Percentiles rank a stretch among this genome's conserved stretches.
Evolutionary conservation across 2,888 invertebrate species (phyloP).

Genomic region (Xestia xanthographa): DNA sequence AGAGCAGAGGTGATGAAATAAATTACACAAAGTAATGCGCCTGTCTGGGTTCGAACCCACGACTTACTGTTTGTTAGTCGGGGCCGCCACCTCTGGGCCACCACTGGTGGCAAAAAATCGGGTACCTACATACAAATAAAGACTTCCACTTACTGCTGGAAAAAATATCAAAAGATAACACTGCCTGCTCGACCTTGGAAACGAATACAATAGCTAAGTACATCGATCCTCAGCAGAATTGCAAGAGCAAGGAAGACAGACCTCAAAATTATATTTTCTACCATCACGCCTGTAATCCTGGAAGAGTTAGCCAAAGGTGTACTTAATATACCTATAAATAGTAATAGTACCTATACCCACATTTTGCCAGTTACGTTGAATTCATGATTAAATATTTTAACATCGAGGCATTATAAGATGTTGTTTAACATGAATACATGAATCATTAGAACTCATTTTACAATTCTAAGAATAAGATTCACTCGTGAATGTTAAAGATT

Average conservation of each 20-base stretch:
- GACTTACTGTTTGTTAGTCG: too few species aligned
- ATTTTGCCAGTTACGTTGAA: not conserved
- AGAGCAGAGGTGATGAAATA: too few species aligned
- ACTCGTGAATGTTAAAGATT: constrained; percentile 21
- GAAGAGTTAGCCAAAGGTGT: not conserved
- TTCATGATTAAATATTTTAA: not conserved
- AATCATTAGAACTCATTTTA: constrained; percentile 15
- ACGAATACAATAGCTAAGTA: not conserved
- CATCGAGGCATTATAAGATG: not conserved
- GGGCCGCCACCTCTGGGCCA: too few species aligned
- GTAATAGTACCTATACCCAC: not conserved
- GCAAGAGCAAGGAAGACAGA: not conserved
- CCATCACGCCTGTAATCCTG: not conserved
- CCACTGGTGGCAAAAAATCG: too few species aligned
- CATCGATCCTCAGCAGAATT: not conserved
- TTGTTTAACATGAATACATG: constrained; percentile 16
- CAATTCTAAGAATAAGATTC: constrained; percentile 34
- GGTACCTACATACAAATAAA: not conserved
- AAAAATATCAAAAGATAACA: not conserved
- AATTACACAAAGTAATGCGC: too few species aligned
- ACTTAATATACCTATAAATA: too few species aligned
- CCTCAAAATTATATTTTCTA: not conserved
- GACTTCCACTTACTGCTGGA: not conserved
- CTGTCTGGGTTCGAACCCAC: too few species aligned
- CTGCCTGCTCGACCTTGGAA: not conserved